Conservation (phyloP, 2,888 invertebrate species). For the Bimastos eiseni region DNA sequence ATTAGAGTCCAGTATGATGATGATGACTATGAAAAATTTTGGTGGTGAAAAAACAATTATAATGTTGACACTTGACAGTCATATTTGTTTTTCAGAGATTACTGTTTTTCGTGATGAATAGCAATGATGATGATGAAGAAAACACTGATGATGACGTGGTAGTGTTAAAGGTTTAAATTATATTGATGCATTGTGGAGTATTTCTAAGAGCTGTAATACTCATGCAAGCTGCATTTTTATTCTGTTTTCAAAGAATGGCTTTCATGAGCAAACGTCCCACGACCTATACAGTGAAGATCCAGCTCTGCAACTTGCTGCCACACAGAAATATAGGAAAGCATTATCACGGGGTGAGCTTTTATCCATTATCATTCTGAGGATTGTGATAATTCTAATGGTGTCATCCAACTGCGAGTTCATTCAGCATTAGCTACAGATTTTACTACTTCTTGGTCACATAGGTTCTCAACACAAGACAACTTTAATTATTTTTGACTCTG, state of each 20-base stretch:
- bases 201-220: not conserved
- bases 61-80: not conserved
- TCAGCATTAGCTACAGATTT: not conserved
- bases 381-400: not conserved
- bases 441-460: not conserved
- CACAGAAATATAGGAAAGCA: slow-evolving; percentile 89
- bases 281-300: slow-evolving; percentile 68
- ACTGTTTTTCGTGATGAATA: not conserved
- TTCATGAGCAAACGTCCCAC: slow-evolving; percentile 81
- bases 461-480: too few species aligned
- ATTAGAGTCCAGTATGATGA: not conserved
- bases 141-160: not conserved
- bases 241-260: slow-evolving; percentile 53
- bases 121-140: not conserved
- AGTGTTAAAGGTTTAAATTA: not conserved
- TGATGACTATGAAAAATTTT: not conserved
- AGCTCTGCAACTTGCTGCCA: slow-evolving; percentile 80
- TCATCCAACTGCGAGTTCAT: not conserved
- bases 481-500: too few species aligned
- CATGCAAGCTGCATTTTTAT: not conserved
- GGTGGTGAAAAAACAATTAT: not conserved
- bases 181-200: not conserved
- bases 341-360: slow-evolving; percentile 71
- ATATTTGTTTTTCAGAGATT: not conserved
- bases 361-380: not conserved